phyloP scores from a whole-genome alignment of 2,797 vertebrate species.

The Fistularia commersonii region DNA sequence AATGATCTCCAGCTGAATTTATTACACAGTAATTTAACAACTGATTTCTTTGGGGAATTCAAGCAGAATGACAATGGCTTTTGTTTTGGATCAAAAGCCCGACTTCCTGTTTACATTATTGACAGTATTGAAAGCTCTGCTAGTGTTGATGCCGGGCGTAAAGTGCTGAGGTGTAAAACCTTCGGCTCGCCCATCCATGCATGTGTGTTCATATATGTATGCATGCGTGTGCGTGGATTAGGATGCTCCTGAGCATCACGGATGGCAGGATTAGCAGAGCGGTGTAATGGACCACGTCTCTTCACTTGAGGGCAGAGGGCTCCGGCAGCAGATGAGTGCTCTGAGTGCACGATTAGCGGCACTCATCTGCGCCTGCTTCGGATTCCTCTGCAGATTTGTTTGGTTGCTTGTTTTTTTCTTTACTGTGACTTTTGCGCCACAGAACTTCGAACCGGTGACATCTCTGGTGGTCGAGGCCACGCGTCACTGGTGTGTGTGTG shows the following conservation, averaged over 20 bases:
- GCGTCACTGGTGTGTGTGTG: too few relatives aligned
- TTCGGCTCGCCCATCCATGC: constrained; percentile 26
- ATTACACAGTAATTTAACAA: too few relatives aligned
- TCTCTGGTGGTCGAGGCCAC: too few relatives aligned
- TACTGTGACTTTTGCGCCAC: too few relatives aligned
- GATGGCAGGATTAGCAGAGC: constrained; percentile 51
- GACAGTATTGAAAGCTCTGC: constrained; percentile 5
- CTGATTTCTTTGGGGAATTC: too few relatives aligned
- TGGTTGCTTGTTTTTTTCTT: too few relatives aligned
- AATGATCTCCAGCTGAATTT: too few relatives aligned
- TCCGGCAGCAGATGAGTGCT: constrained; percentile 43
- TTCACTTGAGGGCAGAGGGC: constrained; percentile 35
- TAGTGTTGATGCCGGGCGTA: constrained; percentile 7
- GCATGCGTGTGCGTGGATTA: constrained; percentile 42
- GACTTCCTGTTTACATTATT: constrained; percentile 1
- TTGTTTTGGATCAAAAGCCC: too few relatives aligned
- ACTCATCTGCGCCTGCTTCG: constrained; percentile 15
- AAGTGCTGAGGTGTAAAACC: constrained; percentile 45
- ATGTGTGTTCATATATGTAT: constrained; percentile 18
- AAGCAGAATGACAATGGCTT: too few relatives aligned
- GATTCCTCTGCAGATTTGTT: constrained; percentile 5
- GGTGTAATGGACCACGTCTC: constrained; percentile 58
- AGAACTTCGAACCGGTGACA: too few relatives aligned
- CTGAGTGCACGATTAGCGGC: constrained; percentile 38
- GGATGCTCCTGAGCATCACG: constrained; percentile 38